Evolutionary conservation across 2,113 vertebrate genomes (phyloP), one percentile per base, ranked within the genome.

Genomic region (Anser brachyrhynchus): DNA sequence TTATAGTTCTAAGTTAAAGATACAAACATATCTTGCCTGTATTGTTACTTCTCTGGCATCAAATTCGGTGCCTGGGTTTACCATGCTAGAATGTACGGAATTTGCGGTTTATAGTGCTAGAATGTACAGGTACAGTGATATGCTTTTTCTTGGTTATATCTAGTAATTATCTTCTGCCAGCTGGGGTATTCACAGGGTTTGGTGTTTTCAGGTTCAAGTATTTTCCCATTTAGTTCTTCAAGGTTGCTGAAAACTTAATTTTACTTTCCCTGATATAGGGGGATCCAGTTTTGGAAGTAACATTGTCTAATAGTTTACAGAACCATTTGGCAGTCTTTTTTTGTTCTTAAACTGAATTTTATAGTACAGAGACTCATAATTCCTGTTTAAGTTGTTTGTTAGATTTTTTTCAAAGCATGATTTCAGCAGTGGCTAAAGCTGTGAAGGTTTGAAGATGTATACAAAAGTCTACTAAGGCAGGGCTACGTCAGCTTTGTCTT

Each of bases 401-500:
- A 39, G 37, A 8, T 39, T 46, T 10, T 35, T 61, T 87, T 77
- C 37, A 64, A 67, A 58, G 37, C 21, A 35, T 1, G 3, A 2
- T 31, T 95, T 87, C 74, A 72, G 12, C 23, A 71, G 19, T 46
- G 49, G 31, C 8, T 85, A 35, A 93, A 92, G 69, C 85, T 73
- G n/a, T 90, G 83, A 76, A 59, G 51, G 25, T 85, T 71, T 10
- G 19, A 85, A 62, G 5, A 33, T 58, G 41, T 65, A 20, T 37
- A 71, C 5, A 21, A 82, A 61, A 19, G 73, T 82, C 20, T 6
- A 79, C 55, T 93, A 49, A 87, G 39, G 65, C 23, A 31, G 58
- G 54, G 37, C 57, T 77, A 7, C 69, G 31, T 66, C 89, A 90
- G 61, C 83, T 72, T 5, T 92, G 29, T 84, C 33, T 55, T 89